Evolutionary conservation across 2,113 vertebrate genomes (phyloP).

Genomic region (Ascaphus truei): DNA sequence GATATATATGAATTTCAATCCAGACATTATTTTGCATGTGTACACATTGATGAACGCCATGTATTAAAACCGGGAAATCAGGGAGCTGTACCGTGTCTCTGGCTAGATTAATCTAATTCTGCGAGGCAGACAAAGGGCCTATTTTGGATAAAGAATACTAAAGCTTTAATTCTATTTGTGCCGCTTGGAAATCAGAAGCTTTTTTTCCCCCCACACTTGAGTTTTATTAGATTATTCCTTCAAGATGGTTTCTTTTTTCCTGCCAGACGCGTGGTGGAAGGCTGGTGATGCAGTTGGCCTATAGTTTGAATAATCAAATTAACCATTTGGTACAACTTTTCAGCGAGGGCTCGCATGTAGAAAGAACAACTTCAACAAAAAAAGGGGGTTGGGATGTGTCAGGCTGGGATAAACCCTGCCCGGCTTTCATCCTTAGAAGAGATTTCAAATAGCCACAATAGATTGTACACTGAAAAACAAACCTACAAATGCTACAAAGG

Average conservation of each 20-base stretch:
- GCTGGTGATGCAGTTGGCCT: constrained; percentile 93
- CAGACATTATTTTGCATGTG: constrained; percentile 13
- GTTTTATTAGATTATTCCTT: constrained; percentile 97
- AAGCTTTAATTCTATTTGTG: constrained; percentile 96
- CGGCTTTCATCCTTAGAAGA: constrained; percentile 49
- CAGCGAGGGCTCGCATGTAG: constrained; percentile 85
- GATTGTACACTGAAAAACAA: constrained; percentile 57
- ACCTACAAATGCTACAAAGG: constrained; percentile 51
- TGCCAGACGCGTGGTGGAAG: constrained; percentile 96
- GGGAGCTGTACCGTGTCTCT: constrained; percentile 46
- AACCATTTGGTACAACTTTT: constrained; percentile 95
- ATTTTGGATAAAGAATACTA: constrained; percentile 74
- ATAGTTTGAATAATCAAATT: constrained; percentile 96
- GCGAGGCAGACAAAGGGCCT: constrained; percentile 70
- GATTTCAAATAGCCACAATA: constrained; percentile 53
- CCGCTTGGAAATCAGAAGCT: constrained; percentile 92
- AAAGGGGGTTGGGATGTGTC: constrained; percentile 46
- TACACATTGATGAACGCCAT: constrained; percentile 14
- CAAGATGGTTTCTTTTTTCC: constrained; percentile 80
- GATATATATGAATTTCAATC: constrained; percentile 17
- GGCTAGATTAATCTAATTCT: constrained; percentile 65
- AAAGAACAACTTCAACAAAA: constrained; percentile 84
- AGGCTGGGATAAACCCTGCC: neutral
- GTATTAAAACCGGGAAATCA: constrained; percentile 36
- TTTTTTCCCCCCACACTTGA: constrained; percentile 93